A percentile compares a stretch with the other conserved stretches of the same genome.
These are phyloP conservation scores for Coendou prehensilis DNA, from an alignment of 2,797 vertebrate genomes.

Conservation along the genomic window DNA sequence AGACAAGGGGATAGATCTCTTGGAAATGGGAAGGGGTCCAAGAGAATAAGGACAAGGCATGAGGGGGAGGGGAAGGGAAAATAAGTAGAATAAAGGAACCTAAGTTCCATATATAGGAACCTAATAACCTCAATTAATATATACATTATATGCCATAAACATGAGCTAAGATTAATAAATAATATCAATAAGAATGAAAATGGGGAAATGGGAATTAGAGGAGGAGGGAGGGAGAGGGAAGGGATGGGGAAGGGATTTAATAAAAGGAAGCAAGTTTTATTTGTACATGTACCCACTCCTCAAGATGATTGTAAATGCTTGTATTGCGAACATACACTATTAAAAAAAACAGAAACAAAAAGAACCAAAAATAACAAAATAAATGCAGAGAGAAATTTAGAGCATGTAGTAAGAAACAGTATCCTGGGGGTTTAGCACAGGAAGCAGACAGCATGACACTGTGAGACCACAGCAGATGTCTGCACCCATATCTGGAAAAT, in stretches of 20 bases:
- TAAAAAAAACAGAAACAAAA: too few species aligned
- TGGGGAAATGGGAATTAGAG: too few species aligned
- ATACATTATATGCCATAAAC: neutral
- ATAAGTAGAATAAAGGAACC: neutral
- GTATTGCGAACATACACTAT: too few species aligned
- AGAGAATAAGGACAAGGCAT: neutral
- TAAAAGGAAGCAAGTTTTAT: too few species aligned
- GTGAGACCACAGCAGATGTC: neutral
- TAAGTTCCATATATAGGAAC: neutral
- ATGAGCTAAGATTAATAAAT: neutral
- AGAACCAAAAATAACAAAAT: too few species aligned
- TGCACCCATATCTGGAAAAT: slow-evolving; percentile 1
- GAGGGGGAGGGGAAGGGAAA: neutral
- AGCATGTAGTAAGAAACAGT: neutral
- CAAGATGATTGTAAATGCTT: too few species aligned
- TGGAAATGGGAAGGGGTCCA: neutral
- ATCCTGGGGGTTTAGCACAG: neutral
- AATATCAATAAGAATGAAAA: neutral
- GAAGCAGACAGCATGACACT: neutral
- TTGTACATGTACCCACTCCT: too few species aligned
- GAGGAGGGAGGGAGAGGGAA: too few species aligned
- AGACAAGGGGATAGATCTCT: neutral
- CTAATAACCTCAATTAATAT: neutral
- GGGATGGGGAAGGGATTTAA: too few species aligned
- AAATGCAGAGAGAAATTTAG: neutral